These are phyloP conservation scores for Sarcophaga peregrina DNA, from an alignment of 1,140 invertebrate species.

Conservation along the genomic window DNA sequence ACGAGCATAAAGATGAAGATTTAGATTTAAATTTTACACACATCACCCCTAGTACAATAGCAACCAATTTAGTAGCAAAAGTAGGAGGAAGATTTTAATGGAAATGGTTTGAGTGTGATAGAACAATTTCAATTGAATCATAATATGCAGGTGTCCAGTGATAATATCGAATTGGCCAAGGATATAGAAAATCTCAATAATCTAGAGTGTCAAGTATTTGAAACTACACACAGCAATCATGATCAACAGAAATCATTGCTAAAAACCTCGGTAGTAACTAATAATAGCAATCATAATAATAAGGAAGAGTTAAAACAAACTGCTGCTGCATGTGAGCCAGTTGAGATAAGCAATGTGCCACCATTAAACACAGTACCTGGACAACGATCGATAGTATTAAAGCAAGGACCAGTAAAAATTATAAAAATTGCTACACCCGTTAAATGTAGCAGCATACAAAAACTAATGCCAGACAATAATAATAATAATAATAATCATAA, in stretches of 20 bases:
- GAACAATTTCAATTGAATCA: conserved; percentile 28
- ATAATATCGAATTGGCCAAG: conserved; percentile 21
- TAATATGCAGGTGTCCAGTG: conserved; percentile 21
- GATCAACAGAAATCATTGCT: neutral
- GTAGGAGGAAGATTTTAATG: neutral
- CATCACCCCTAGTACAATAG: neutral
- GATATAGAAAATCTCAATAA: conserved; percentile 34
- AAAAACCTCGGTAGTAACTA: neutral
- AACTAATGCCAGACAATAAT: neutral
- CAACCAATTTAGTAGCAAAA: neutral
- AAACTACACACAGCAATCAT: neutral
- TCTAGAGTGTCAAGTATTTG: neutral
- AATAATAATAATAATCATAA: conserved; percentile 23
- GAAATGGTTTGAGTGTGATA: neutral
- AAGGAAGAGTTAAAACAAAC: too few relatives aligned
- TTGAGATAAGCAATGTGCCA: neutral
- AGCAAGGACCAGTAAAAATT: conserved; percentile 30
- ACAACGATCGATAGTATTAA: neutral
- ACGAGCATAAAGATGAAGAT: conserved; percentile 9
- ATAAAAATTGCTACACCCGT: conserved; percentile 21
- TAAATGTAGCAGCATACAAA: conserved; percentile 13
- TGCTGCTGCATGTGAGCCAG: too few relatives aligned
- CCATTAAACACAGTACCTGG: neutral
- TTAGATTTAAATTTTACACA: conserved; percentile 20
- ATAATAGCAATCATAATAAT: conserved; percentile 3